A percentile compares a stretch with the other conserved stretches of the same genome.
Evolutionary conservation across 1,140 invertebrate species (phyloP).

Genomic region (Zaprionus ghesquierei): DNA sequence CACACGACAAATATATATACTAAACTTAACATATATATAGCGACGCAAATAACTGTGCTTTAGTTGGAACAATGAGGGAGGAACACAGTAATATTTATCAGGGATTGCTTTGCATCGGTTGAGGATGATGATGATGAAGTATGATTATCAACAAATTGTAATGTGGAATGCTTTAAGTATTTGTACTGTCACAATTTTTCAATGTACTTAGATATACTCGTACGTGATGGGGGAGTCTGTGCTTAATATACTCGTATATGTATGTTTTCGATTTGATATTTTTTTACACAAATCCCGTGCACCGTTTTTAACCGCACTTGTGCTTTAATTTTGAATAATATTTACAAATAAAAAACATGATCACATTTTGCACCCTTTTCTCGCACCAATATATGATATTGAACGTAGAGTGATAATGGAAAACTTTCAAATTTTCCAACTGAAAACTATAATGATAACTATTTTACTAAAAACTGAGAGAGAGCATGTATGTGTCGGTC

Average conservation of each 20-base stretch:
- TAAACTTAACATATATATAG: slow-evolving; percentile 8
- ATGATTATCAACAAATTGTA: slow-evolving; percentile 40
- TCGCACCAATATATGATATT: slow-evolving; percentile 77
- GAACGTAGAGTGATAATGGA: slow-evolving; percentile 70
- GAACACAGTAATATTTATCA: slow-evolving; percentile 50
- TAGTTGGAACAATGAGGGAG: slow-evolving; percentile 24
- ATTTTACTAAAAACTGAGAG: slow-evolving; percentile 56
- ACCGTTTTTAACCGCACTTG: slow-evolving; percentile 30
- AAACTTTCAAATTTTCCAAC: slow-evolving; percentile 32
- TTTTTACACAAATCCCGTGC: background rate
- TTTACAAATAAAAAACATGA: slow-evolving; percentile 16
- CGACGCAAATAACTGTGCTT: slow-evolving; percentile 47
- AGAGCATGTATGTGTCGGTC: slow-evolving; percentile 60
- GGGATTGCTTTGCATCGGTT: slow-evolving; percentile 46
- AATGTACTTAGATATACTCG: slow-evolving; percentile 45
- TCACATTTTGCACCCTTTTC: slow-evolving; percentile 64
- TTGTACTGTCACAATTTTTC: slow-evolving; percentile 41
- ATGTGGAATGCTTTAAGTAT: slow-evolving; percentile 51
- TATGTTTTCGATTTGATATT: slow-evolving; percentile 35
- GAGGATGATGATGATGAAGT: background rate
- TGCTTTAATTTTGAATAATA: slow-evolving; percentile 24
- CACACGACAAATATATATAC: slow-evolving; percentile 5
- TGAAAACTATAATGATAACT: slow-evolving; percentile 39
- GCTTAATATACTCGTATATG: slow-evolving; percentile 3
- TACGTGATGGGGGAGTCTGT: slow-evolving; percentile 2